Conservation (phyloP, 2,797 vertebrate genomes). For the Enteromius thamalakanensis region DNA sequence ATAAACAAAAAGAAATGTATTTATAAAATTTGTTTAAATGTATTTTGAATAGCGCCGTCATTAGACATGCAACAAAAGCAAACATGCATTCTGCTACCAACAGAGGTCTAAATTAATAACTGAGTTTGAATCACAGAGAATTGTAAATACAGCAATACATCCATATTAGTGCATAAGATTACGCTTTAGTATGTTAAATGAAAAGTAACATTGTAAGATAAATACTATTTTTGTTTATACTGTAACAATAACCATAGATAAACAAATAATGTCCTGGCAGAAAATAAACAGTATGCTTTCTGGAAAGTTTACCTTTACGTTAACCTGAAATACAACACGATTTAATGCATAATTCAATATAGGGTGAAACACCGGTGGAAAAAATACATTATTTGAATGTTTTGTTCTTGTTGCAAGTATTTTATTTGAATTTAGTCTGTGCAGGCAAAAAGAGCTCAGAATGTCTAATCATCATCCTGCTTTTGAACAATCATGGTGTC, state of each 20-base stretch:
- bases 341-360: background rate
- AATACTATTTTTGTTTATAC: background rate
- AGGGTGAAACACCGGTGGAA: background rate
- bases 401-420: conserved; percentile 16
- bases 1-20: background rate
- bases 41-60: background rate
- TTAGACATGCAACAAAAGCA: background rate
- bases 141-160: background rate
- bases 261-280: background rate
- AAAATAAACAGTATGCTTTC: background rate
- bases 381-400: conserved; percentile 8
- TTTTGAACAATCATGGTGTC: background rate
- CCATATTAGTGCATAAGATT: background rate
- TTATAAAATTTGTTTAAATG: background rate
- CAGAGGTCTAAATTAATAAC: background rate
- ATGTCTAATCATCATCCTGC: background rate
- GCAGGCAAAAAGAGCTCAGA: background rate
- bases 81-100: background rate
- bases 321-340: background rate
- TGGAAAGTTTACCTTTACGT: background rate
- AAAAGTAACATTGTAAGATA: background rate
- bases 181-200: background rate
- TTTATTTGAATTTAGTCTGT: background rate
- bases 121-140: background rate
- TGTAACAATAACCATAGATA: background rate